Conservation (phyloP, 2,113 vertebrate genomes). For the Rhea americana region DNA sequence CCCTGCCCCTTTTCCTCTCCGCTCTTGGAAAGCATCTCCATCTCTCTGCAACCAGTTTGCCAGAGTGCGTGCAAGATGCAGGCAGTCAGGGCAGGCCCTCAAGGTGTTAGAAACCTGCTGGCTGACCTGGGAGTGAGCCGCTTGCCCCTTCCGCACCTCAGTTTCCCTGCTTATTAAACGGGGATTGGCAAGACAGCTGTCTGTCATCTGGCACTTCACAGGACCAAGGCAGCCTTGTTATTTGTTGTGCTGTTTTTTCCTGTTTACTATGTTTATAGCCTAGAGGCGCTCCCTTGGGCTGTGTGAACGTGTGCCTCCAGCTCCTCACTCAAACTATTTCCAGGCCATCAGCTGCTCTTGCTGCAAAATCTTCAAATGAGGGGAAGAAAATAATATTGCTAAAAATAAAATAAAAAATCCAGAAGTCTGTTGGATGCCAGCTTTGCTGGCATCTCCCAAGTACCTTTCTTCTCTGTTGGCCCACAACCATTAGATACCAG, state of each 20-base stretch:
- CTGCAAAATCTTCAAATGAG: neutral
- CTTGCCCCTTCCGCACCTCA: neutral
- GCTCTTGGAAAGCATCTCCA: too few species aligned
- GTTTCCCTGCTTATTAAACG: neutral
- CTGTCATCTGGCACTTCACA: neutral
- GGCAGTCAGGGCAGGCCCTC: too few species aligned
- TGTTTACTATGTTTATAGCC: neutral
- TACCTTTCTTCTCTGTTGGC: neutral
- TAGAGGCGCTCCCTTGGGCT: neutral
- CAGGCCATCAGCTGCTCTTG: neutral
- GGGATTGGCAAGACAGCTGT: neutral
- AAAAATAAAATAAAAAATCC: neutral
- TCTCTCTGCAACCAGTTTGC: too few species aligned
- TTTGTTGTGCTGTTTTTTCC: neutral
- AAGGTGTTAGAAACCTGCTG: neutral
- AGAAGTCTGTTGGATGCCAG: neutral
- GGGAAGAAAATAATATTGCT: neutral
- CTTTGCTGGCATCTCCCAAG: neutral
- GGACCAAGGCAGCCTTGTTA: neutral
- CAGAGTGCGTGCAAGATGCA: too few species aligned
- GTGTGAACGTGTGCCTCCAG: neutral
- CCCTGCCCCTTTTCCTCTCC: too few species aligned
- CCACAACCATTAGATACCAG: accelerated
- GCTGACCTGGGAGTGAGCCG: neutral
- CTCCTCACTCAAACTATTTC: neutral